Percentiles rank a stretch among this genome's conserved stretches.
Evolutionary conservation across 2,888 invertebrate genomes (phyloP).

Genomic region (Chymomyza fuscimana): DNA sequence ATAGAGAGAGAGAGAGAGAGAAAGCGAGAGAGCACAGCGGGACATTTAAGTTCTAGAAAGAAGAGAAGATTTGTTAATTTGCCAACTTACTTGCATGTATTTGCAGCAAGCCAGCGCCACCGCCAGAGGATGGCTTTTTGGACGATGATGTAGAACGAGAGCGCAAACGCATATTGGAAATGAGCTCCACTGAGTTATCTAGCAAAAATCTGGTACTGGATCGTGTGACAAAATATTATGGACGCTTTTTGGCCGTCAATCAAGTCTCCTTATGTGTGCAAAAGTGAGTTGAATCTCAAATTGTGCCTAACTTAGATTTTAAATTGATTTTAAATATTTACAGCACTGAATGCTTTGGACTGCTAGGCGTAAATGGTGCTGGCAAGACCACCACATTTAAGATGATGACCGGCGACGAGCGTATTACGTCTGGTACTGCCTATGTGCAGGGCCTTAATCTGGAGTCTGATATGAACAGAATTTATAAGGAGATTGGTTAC

Average conservation of each 20-base stretch:
- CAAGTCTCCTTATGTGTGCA: slow-evolving; percentile 83
- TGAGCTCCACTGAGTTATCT: slow-evolving; percentile 76
- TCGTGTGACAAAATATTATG: slow-evolving; percentile 88
- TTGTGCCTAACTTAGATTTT: slow-evolving; percentile 4
- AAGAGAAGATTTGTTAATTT: not conserved
- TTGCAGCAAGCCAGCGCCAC: slow-evolving; percentile 62
- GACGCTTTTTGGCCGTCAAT: slow-evolving; percentile 88
- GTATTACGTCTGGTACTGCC: slow-evolving; percentile 85
- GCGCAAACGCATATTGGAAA: slow-evolving; percentile 80
- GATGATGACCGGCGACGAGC: slow-evolving; percentile 92
- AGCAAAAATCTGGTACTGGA: slow-evolving; percentile 83
- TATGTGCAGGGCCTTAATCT: slow-evolving; percentile 83
- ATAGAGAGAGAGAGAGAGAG: too few species aligned
- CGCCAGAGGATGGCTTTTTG: slow-evolving; percentile 76
- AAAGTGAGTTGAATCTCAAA: slow-evolving; percentile 63
- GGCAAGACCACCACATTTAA: slow-evolving; percentile 94
- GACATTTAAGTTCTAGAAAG: too few species aligned
- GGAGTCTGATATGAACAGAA: slow-evolving; percentile 81
- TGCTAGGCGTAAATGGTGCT: slow-evolving; percentile 92
- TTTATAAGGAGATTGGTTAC: slow-evolving; percentile 85
- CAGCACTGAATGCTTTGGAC: slow-evolving; percentile 88
- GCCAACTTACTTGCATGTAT: not conserved
- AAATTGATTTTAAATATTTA: not conserved
- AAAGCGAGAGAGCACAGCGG: too few species aligned
- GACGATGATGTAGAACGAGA: slow-evolving; percentile 83